Percentiles rank a stretch among this genome's conserved stretches.
Evolutionary conservation across 2,113 vertebrate genomes (phyloP).

Genomic region (Aspidoscelis tigris): DNA sequence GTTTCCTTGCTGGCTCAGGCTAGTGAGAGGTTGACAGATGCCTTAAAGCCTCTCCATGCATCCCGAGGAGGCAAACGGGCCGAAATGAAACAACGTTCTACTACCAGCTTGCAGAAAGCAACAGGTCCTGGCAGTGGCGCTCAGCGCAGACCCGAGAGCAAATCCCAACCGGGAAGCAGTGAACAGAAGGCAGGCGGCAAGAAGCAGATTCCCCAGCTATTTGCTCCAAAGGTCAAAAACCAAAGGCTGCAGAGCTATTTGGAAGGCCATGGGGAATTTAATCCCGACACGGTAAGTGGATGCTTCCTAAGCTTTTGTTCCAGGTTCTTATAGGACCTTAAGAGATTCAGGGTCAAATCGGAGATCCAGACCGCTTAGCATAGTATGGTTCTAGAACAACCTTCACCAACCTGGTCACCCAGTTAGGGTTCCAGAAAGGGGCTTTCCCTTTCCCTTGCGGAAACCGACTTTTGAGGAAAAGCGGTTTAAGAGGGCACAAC

Average conservation of each 20-base stretch:
- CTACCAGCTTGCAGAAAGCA: rapidly evolving
- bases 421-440: background rate
- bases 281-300: conserved; percentile 66
- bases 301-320: rapidly evolving
- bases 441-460: too few species aligned
- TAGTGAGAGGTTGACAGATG: background rate
- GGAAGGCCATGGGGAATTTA: conserved; percentile 63
- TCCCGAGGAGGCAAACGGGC: background rate
- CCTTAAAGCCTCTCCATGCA: background rate
- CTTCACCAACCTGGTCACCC: background rate
- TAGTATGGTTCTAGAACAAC: background rate
- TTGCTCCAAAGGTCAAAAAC: conserved; percentile 19
- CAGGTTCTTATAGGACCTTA: background rate
- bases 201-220: background rate
- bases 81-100: background rate
- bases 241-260: conserved; percentile 4
- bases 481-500: too few species aligned
- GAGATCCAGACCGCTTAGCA: background rate
- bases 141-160: background rate
- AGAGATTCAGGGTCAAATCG: background rate
- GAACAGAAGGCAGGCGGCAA: background rate
- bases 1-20: background rate
- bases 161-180: rapidly evolving
- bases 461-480: too few species aligned
- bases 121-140: rapidly evolving